Evolutionary conservation across 2,113 vertebrate species (phyloP), one percentile per base, ranked within the genome.

Genomic region (Harpagus bidentatus): DNA sequence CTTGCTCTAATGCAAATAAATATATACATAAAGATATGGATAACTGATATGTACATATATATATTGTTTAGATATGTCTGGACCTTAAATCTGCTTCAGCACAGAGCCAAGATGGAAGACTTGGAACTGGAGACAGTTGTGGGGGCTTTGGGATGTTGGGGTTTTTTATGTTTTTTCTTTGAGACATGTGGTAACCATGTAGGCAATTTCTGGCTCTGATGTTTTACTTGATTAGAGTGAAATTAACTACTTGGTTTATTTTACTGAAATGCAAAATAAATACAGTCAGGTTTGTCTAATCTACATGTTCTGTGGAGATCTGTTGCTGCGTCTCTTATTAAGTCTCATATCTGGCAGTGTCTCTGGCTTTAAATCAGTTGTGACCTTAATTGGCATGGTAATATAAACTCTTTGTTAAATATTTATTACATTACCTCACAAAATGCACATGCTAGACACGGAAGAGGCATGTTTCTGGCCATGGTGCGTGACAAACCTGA

Each of bases 341-440:
- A 82, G 85, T 93, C 62, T 85, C 11, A 1, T 82, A 82, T 91
- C 78, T 94, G 13, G 7, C 42, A 52, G 55, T 50, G 14, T 58
- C 82, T 94, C 92, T 93, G 86, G 70, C 86, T 97, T 94, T 97
- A 95, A 93, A 96, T 96, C 91, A 94, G 91, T 93, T 91, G 78
- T 77, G 48, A 80, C 82, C 86, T 91, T 96, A 96, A 93, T 80
- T 95, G 91, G 55, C 93, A 81, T 95, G 91, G 93, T 85, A 95
- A 95, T 94, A 69, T 66, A 94, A 95, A 87, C 94, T 95, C 88
- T 95, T 92, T 76, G 84, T 95, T 93, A 95, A 96, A 80, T 96
- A 97, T 96, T 96, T 95, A 94, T 95, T 91, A 50, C 70, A 7
- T 43, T 95, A 23, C 83, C 70, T 94, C 84, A 95, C 83, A 66